Percentiles rank a stretch among this genome's conserved stretches.
These are phyloP conservation scores for Anas platyrhynchos DNA, from an alignment of 2,113 vertebrate genomes.

Conservation along the genomic window DNA sequence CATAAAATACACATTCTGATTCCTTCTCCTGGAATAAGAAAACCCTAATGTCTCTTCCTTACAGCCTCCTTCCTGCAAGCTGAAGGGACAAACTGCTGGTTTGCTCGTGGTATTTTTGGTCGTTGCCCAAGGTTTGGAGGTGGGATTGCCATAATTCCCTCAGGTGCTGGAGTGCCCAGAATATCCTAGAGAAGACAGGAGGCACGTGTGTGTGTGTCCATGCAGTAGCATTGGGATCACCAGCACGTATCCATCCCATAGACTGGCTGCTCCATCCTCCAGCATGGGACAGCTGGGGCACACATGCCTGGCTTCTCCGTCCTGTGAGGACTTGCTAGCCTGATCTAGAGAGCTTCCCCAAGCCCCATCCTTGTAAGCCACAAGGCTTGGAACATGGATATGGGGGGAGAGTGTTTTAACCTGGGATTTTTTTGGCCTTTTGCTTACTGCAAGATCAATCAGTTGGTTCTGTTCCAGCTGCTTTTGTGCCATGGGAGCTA, in stretches of 20 bases:
- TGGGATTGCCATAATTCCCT: neutral
- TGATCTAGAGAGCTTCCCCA: neutral
- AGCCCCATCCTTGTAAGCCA: rapidly evolving
- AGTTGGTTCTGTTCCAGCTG: neutral
- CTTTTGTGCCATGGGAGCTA: neutral
- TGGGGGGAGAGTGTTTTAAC: neutral
- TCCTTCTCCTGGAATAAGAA: neutral
- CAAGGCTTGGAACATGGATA: neutral
- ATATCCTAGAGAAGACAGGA: neutral
- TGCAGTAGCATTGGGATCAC: neutral
- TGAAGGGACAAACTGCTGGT: neutral
- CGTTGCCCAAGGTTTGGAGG: neutral
- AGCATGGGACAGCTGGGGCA: neutral
- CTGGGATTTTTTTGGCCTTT: neutral
- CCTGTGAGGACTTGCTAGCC: neutral
- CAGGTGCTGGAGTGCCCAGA: neutral
- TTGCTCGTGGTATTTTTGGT: neutral
- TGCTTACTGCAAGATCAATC: neutral
- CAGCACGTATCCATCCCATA: no score
- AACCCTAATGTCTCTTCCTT: neutral
- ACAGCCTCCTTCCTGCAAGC: neutral
- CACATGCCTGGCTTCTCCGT: neutral
- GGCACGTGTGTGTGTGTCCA: rapidly evolving
- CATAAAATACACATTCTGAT: neutral
- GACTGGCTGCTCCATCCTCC: neutral